phyloP scores from a whole-genome alignment of 2,113 vertebrate species.

The Nesoenas mayeri region DNA sequence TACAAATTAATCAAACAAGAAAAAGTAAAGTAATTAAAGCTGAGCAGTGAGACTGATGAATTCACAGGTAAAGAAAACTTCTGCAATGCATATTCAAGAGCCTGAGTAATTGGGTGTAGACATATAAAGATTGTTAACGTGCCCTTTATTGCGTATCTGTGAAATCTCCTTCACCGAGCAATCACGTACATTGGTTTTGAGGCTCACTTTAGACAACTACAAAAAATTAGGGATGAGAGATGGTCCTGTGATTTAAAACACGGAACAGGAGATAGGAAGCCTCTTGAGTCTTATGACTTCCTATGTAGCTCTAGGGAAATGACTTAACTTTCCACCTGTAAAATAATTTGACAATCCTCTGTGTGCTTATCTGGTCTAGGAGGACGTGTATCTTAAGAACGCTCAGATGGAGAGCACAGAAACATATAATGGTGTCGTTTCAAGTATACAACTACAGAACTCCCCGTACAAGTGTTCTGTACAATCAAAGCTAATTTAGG shows the following conservation, averaged over 20 bases:
- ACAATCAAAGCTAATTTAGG: neutral
- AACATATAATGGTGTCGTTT: neutral
- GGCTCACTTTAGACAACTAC: neutral
- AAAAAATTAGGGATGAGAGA: neutral
- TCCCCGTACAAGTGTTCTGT: neutral
- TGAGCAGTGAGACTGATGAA: neutral
- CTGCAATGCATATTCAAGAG: constrained; percentile 3
- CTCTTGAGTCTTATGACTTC: neutral
- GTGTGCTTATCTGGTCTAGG: neutral
- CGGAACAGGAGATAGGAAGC: neutral
- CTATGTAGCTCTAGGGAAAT: neutral
- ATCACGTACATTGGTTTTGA: neutral
- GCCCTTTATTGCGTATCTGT: neutral
- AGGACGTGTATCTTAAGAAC: neutral
- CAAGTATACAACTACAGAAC: neutral
- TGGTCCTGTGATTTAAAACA: neutral
- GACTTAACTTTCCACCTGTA: neutral
- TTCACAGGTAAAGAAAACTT: neutral
- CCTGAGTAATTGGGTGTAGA: neutral
- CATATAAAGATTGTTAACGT: neutral
- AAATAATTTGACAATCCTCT: neutral
- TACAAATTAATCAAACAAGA: constrained; percentile 47
- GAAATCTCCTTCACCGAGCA: neutral
- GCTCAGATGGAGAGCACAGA: neutral
- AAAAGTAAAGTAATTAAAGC: constrained; percentile 31